Evolutionary conservation across 2,797 vertebrate species (phyloP).

Genomic region (Gymnoscopelus microlampas): DNA sequence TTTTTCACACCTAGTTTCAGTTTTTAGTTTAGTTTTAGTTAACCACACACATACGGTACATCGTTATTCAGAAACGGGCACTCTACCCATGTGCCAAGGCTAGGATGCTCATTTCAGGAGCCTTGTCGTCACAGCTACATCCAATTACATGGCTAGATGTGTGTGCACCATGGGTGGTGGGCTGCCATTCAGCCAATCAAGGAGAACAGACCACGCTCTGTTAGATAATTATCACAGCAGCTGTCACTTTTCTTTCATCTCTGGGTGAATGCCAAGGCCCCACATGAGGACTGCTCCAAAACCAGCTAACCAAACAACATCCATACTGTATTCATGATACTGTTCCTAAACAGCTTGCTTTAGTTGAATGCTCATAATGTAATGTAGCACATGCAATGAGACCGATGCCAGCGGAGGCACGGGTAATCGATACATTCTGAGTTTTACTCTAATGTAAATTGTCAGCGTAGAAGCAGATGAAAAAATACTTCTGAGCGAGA

Average conservation of each 20-base stretch:
- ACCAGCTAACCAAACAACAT: constrained; percentile 36
- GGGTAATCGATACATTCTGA: too few species aligned
- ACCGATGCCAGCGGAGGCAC: constrained; percentile 38
- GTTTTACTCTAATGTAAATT: too few species aligned
- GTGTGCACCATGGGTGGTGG: constrained; percentile 58
- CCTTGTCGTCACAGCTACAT: constrained; percentile 66
- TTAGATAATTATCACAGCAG: constrained; percentile 78
- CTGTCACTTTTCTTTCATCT: constrained; percentile 69
- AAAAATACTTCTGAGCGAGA: too few species aligned
- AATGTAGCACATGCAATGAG: too few species aligned
- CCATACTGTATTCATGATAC: constrained; percentile 42
- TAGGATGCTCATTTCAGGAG: constrained; percentile 51
- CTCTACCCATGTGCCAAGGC: constrained; percentile 51
- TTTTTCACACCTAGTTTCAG: too few species aligned
- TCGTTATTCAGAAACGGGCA: constrained; percentile 23
- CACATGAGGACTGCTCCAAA: constrained; percentile 33
- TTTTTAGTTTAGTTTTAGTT: too few species aligned
- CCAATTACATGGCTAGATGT: constrained; percentile 66
- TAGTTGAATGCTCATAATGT: too few species aligned
- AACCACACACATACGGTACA: too few species aligned
- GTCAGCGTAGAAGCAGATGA: too few species aligned
- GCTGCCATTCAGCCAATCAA: constrained; percentile 76
- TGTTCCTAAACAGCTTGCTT: constrained; percentile 42
- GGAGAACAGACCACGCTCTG: constrained; percentile 77
- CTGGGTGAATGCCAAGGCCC: constrained; percentile 44